Evolutionary conservation across 2,797 vertebrate genomes (phyloP).

Genomic region (Galago senegalensis): DNA sequence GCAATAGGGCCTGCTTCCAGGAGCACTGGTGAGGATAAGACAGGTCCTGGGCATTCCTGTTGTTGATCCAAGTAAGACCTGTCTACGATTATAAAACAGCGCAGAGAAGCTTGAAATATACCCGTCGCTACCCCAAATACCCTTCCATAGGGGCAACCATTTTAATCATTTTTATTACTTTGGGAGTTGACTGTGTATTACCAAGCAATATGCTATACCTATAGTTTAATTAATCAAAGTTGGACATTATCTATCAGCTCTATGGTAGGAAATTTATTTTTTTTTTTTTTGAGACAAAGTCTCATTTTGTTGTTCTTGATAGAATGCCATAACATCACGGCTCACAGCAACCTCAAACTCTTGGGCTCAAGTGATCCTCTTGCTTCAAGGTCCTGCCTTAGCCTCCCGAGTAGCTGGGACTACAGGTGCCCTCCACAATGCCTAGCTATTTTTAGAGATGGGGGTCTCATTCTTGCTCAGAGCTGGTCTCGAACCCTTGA

Average conservation of each 20-base stretch:
- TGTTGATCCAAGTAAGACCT: background rate
- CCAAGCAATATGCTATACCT: background rate
- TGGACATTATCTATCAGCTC: background rate
- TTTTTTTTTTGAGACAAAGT: too few species aligned
- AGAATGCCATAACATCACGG: too few species aligned
- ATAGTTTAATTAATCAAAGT: background rate
- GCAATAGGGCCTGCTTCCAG: background rate
- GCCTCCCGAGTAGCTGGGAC: too few species aligned
- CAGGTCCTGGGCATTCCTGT: background rate
- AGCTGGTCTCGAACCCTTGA: too few species aligned
- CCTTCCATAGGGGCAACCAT: background rate
- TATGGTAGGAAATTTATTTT: background rate
- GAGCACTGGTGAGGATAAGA: background rate
- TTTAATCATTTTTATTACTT: slow-evolving; percentile 23
- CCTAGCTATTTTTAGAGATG: too few species aligned
- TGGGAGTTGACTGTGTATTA: background rate
- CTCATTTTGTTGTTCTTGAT: too few species aligned
- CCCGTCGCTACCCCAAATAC: background rate
- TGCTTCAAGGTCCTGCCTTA: too few species aligned
- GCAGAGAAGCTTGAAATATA: background rate
- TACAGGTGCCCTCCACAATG: too few species aligned
- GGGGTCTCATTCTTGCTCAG: too few species aligned
- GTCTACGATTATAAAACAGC: background rate
- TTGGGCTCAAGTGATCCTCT: too few species aligned
- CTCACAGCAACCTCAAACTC: too few species aligned